phyloP scores from a whole-genome alignment of 2,113 vertebrate genomes.

The Cololabis saira region DNA sequence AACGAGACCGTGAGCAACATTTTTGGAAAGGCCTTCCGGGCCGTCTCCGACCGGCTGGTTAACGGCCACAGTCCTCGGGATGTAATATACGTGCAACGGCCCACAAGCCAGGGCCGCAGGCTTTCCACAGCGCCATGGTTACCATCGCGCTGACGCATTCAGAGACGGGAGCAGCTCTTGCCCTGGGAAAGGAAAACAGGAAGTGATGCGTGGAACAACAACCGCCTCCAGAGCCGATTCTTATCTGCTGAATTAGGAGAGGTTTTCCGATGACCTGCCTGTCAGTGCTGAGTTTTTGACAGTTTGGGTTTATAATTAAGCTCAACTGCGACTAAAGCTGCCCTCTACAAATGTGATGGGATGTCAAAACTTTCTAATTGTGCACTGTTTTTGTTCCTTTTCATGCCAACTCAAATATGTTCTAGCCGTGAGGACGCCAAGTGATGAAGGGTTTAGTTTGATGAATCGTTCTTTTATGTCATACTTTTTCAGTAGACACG shows the following conservation, averaged over 20 bases:
- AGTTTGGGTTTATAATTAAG: not conserved
- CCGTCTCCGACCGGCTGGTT: conserved; percentile 55
- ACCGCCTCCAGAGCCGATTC: conserved; percentile 60
- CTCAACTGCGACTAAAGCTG: not conserved
- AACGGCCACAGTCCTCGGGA: conserved; percentile 59
- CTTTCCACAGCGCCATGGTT: conserved; percentile 75
- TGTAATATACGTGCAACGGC: conserved; percentile 59
- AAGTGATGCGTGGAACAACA: conserved; percentile 65
- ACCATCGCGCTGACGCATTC: conserved; percentile 76
- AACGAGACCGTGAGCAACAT: conserved; percentile 43
- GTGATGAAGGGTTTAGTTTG: too few species aligned
- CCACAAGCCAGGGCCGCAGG: conserved; percentile 56
- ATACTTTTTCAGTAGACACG: too few species aligned
- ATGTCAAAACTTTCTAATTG: too few species aligned
- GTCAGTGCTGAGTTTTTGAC: not conserved
- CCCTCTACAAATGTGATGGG: conserved; percentile 2
- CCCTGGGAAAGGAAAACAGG: conserved; percentile 82
- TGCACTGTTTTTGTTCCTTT: too few species aligned
- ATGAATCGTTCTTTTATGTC: too few species aligned
- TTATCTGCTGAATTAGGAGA: conserved; percentile 45
- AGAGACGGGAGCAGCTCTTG: conserved; percentile 64
- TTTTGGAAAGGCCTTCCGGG: conserved; percentile 24
- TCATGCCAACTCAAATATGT: too few species aligned
- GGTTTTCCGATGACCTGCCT: conserved; percentile 12
- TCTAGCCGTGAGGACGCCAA: too few species aligned